Conservation (phyloP, 1,140 invertebrate genomes). For the Samia ricini region DNA sequence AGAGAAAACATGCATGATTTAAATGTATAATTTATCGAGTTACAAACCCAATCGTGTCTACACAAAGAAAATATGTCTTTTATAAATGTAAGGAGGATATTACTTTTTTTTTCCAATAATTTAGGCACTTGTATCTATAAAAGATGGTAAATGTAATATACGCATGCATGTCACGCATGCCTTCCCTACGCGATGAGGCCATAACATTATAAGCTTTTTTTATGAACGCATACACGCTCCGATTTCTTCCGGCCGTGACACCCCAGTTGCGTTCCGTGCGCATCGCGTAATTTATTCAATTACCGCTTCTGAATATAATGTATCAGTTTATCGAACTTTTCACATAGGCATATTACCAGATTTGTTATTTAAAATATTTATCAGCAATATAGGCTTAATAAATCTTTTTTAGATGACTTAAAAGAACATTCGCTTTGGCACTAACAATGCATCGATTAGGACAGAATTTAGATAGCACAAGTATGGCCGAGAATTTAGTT, state of each 20-base stretch:
- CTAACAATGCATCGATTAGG: too few species aligned
- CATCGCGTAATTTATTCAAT: slow-evolving; percentile 42
- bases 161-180: neutral
- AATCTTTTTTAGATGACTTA: too few species aligned
- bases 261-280: slow-evolving; percentile 54
- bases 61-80: too few species aligned
- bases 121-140: neutral
- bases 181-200: neutral
- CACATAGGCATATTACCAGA: neutral
- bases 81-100: too few species aligned
- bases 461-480: too few species aligned
- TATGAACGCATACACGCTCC: slow-evolving; percentile 2
- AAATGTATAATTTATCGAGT: too few species aligned
- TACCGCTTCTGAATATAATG: slow-evolving; percentile 22
- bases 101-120: neutral
- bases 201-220: neutral
- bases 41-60: too few species aligned
- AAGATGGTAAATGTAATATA: neutral
- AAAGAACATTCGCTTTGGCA: too few species aligned
- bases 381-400: too few species aligned
- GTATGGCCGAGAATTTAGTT: too few species aligned
- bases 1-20: too few species aligned
- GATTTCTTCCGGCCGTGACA: slow-evolving; percentile 53
- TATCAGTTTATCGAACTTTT: slow-evolving; percentile 7
- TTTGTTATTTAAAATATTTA: neutral